Evolutionary conservation across 1,140 invertebrate genomes (phyloP).

Genomic region (Caenorhabditis inopinata): DNA sequence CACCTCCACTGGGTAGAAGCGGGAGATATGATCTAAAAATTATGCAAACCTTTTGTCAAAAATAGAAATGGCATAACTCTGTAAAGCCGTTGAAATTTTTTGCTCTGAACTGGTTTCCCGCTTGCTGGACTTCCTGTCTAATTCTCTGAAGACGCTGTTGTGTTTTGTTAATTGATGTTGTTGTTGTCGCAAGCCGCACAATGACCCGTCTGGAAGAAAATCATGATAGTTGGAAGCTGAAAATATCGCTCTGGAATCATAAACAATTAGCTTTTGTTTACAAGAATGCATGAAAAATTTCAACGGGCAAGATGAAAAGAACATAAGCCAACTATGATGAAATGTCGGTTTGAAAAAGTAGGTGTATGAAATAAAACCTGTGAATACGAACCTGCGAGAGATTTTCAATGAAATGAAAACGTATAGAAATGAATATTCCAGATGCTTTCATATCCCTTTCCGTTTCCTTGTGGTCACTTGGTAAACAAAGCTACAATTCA

Average conservation of each 20-base stretch:
- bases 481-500: conserved; percentile 8
- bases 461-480: background rate
- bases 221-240: background rate
- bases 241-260: background rate
- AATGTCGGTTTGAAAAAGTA: no score
- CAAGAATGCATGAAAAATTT: no score
- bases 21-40: no score
- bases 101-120: background rate
- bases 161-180: conserved; percentile 17
- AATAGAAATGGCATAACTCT: background rate
- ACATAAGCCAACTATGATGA: no score
- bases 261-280: background rate
- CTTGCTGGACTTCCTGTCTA: background rate
- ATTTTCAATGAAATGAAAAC: no score
- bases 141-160: background rate
- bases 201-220: conserved; percentile 30
- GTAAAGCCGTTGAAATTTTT: conserved; percentile 1
- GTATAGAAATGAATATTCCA: no score
- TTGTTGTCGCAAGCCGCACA: background rate
- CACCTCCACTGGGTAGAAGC: no score
- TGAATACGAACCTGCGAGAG: no score
- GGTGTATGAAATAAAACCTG: no score
- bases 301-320: no score
- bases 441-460: no score
- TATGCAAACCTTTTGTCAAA: background rate